A percentile compares a stretch with the other conserved stretches of the same genome.
Evolutionary conservation across 2,113 vertebrate species (phyloP).

Genomic region (Sinocyclocheilus anshuiensis): DNA sequence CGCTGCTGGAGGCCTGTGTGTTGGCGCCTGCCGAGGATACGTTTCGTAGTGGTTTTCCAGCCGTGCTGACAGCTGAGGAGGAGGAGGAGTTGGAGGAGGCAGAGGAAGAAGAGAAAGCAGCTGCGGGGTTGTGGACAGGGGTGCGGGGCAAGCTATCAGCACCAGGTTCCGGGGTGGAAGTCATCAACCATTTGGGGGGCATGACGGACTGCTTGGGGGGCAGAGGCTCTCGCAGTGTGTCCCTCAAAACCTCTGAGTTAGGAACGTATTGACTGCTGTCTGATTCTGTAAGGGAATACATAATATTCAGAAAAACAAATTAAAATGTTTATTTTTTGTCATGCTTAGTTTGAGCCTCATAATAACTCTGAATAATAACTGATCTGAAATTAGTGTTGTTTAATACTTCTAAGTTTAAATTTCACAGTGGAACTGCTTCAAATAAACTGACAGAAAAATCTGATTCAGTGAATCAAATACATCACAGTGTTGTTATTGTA

Average conservation of each 20-base stretch:
- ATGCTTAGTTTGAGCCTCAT: neutral
- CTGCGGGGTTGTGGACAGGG: conserved; percentile 64
- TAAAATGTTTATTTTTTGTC: neutral
- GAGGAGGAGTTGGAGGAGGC: conserved; percentile 57
- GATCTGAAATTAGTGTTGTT: neutral
- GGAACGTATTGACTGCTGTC: conserved; percentile 77
- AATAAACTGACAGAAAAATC: no score
- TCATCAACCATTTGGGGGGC: conserved; percentile 89
- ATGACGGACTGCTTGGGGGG: conserved; percentile 84
- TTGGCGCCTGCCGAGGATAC: conserved; percentile 73
- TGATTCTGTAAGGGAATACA: conserved; percentile 72
- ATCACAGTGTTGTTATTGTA: no score
- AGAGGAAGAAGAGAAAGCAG: conserved; percentile 74
- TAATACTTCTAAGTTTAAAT: neutral
- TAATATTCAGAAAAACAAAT: neutral
- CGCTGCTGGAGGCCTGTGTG: conserved; percentile 65
- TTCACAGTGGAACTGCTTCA: no score
- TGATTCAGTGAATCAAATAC: no score
- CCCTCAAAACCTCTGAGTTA: conserved; percentile 77
- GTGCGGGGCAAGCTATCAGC: conserved; percentile 69
- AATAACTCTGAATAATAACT: neutral
- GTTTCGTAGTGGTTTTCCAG: conserved; percentile 77
- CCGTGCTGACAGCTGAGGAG: conserved; percentile 42
- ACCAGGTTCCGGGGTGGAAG: conserved; percentile 75
- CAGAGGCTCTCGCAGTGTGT: conserved; percentile 76